These are phyloP conservation scores for Meteorus cinctellus DNA, from an alignment of 2,888 invertebrate species.

Conservation along the genomic window DNA sequence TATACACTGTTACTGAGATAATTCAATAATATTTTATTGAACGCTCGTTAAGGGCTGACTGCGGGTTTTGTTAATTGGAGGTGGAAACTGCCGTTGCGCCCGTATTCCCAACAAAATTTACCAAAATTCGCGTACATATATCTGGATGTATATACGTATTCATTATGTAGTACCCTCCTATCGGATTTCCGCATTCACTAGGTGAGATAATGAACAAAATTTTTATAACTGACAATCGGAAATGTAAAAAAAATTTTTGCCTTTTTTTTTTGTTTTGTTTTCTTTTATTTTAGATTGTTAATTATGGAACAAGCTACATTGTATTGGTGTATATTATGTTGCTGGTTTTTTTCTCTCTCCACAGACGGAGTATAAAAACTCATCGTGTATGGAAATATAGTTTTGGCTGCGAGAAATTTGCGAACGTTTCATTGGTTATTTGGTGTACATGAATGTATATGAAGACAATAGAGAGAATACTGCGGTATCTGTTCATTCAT, in stretches of 20 bases:
- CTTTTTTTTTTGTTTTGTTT: background rate
- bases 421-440: conserved; percentile 24
- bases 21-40: conserved; percentile 51
- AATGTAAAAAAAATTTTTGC: background rate
- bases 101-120: conserved; percentile 29
- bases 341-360: background rate
- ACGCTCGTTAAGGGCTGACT: conserved; percentile 52
- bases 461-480: conserved; percentile 49
- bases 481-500: conserved; percentile 52
- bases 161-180: background rate
- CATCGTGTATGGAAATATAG: background rate
- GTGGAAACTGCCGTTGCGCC: conserved; percentile 37
- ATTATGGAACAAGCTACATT: background rate
- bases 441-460: conserved; percentile 16
- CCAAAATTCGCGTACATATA: conserved; percentile 26
- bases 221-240: conserved; percentile 14
- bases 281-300: background rate
- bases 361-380: background rate
- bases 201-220: conserved; percentile 11
- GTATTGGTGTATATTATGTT: background rate
- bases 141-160: background rate
- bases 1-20: conserved; percentile 43
- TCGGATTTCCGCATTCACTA: background rate
- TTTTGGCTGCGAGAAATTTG: background rate
- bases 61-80: conserved; percentile 51